Evolutionary conservation across 2,888 invertebrate species (phyloP).

Genomic region (Cerastoderma edule): DNA sequence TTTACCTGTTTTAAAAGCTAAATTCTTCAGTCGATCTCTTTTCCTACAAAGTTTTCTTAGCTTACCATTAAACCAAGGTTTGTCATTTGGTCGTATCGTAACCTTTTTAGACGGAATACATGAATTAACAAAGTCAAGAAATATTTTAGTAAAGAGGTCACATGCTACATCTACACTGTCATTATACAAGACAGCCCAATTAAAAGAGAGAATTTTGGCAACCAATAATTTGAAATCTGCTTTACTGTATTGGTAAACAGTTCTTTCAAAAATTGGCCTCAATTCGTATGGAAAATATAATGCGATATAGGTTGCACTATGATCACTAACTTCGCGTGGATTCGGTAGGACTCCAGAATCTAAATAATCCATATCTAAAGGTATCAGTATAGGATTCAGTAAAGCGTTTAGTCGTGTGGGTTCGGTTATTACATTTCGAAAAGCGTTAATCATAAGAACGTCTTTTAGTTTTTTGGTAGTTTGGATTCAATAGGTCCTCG

Average conservation of each 20-base stretch:
- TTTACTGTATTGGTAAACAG: neutral
- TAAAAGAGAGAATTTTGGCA: neutral
- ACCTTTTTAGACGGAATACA: neutral
- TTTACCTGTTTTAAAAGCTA: slow-evolving; percentile 1
- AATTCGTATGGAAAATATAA: neutral
- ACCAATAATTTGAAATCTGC: neutral
- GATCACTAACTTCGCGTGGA: neutral
- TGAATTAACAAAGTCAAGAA: neutral
- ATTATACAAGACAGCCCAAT: neutral
- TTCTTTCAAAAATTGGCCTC: slow-evolving; percentile 2
- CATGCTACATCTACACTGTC: neutral
- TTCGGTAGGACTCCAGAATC: slow-evolving; percentile 3
- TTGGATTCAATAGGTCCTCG: slow-evolving; percentile 1
- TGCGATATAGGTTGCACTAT: neutral
- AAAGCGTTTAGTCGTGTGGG: slow-evolving; percentile 3
- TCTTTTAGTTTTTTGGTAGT: neutral
- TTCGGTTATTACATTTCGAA: neutral
- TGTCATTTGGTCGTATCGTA: neutral
- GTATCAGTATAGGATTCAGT: neutral
- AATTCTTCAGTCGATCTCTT: neutral
- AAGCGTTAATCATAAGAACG: neutral
- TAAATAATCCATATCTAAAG: neutral
- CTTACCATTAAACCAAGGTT: neutral
- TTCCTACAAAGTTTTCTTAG: neutral
- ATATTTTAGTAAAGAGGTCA: neutral